Base-by-base conservation (phyloP, 2,888 invertebrate species). In the Cyclophora punctaria region DNA sequence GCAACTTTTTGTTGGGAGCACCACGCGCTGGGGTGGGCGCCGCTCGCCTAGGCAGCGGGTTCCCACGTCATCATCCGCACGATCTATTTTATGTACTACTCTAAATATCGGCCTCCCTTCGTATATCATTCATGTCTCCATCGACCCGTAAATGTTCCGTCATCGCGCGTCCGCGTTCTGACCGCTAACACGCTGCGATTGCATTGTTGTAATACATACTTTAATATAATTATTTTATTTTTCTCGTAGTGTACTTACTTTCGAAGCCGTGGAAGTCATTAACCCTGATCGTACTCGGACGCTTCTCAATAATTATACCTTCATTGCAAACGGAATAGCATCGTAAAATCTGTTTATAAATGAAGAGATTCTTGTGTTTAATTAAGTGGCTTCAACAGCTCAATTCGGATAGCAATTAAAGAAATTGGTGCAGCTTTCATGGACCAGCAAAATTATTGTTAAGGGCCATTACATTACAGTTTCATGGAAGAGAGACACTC, bases 381-480 rank as follows among this genome's bases (percentile, higher is more conserved):
- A 82, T 79, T 77, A 78, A 80, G 77, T 73, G 70, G 68, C 63
- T 71, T 56, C 65, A 75, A 79, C 78, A 69, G 70, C 77, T 82
- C 75, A 79, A 79, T 80, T 73, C 64, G 54, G 64, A 45, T 57
- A 63, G 63, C 78, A 82, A 81, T 82, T 81, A 80, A 80, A 75
- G 77, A 78, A 83, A 83, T 83, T 78, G 78, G 80, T 82, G 70
- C 78, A 79, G 72, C 68, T 78, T 79, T 78, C 73, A 62, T 75
- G 73, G 73, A 69, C 71, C 67, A 67, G 69, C 73, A 68, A 80
- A 81, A 80, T 83, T 78, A 77, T 80, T 80, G 79, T 82, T 78
- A 78, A 78, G 77, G 69, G 72, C 73, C 75, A 75, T 80, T 78
- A 75, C 74, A 80, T 81, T 79, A 81, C 76, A 78, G 75, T 75